These are phyloP conservation scores for Adelphocoris suturalis DNA, from an alignment of 2,888 invertebrate genomes.

Conservation along the genomic window DNA sequence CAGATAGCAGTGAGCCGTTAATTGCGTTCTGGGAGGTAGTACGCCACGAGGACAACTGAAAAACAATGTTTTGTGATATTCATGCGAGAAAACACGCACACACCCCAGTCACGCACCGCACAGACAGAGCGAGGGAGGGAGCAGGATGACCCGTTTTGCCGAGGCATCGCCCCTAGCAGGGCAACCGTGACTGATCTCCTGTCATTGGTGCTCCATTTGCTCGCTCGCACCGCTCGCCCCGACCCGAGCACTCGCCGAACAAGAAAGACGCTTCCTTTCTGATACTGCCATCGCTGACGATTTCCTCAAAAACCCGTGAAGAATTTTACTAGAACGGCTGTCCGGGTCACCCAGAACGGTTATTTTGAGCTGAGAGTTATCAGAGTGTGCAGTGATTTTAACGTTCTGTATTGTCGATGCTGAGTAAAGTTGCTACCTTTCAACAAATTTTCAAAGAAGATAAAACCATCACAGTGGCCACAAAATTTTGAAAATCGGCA, in stretches of 20 bases:
- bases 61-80: neutral
- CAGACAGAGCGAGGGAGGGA: neutral
- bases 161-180: neutral
- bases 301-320: constrained; percentile 1
- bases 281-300: neutral
- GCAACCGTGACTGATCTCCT: constrained; percentile 41
- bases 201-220: constrained; percentile 41
- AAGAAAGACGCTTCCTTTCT: constrained; percentile 17
- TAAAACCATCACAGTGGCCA: no score
- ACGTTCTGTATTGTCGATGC: no score
- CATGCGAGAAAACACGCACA: neutral
- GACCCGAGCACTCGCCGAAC: neutral
- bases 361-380: neutral
- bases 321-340: neutral
- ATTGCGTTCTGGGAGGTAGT: no score
- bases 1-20: no score
- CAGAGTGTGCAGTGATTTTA: neutral
- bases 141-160: constrained; percentile 39
- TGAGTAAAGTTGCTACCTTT: no score
- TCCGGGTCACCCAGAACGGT: constrained; percentile 14
- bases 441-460: no score
- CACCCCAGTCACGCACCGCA: neutral
- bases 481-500: no score
- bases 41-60: constrained; percentile 1
- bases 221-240: constrained; percentile 2